Evolutionary conservation across 2,113 vertebrate species (phyloP).

Genomic region (Istiophorus platypterus): DNA sequence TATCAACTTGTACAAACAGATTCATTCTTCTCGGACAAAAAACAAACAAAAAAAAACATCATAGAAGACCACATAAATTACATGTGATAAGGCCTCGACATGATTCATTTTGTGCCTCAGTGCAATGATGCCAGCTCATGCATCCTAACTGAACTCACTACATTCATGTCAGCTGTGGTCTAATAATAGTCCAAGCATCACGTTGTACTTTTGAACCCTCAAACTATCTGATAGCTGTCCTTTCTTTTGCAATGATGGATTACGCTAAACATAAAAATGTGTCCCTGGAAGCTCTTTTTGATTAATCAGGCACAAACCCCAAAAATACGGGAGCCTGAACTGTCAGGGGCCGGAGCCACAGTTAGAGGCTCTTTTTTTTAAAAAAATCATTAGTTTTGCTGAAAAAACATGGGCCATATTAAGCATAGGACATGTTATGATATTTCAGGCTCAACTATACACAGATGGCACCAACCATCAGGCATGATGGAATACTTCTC

Average conservation of each 20-base stretch:
- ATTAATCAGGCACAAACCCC: background rate
- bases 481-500: background rate
- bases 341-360: background rate
- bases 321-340: background rate
- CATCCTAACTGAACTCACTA: background rate
- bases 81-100: background rate
- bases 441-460: background rate
- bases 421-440: background rate
- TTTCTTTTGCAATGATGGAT: background rate
- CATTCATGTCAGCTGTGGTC: background rate
- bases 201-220: background rate
- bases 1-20: background rate
- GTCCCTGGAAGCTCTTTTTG: background rate
- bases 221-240: background rate
- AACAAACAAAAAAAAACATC: no score
- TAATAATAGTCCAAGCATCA: background rate
- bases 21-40: background rate
- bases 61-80: background rate
- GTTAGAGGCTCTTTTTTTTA: background rate
- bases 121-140: background rate
- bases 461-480: background rate
- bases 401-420: background rate
- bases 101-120: background rate
- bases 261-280: background rate
- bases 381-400: no score